phyloP scores from a whole-genome alignment of 2,888 invertebrate genomes.

The Dasypogon diadema region DNA sequence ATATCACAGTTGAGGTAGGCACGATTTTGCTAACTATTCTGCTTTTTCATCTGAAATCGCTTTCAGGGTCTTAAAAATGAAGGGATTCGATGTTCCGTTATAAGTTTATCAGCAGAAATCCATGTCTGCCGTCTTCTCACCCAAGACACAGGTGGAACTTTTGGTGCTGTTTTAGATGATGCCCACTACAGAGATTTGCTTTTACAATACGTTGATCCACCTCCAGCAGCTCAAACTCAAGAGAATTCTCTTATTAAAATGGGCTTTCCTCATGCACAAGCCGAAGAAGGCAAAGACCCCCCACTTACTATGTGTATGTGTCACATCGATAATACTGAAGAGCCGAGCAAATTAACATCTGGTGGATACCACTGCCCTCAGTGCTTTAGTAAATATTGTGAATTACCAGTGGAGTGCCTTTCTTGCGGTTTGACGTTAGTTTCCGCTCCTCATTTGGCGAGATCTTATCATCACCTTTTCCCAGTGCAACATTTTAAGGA shows the following conservation, averaged over 20 bases:
- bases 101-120: slow-evolving; percentile 96
- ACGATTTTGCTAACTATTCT: not conserved
- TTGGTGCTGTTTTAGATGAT: slow-evolving; percentile 88
- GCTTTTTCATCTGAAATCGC: slow-evolving; percentile 47
- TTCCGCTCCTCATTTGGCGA: slow-evolving; percentile 96
- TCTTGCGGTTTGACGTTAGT: slow-evolving; percentile 96
- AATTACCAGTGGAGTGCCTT: slow-evolving; percentile 96
- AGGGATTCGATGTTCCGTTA: slow-evolving; percentile 92
- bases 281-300: slow-evolving; percentile 73
- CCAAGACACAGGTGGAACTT: slow-evolving; percentile 87
- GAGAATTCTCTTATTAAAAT: slow-evolving; percentile 91
- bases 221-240: slow-evolving; percentile 78
- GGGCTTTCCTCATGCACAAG: slow-evolving; percentile 90
- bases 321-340: slow-evolving; percentile 83
- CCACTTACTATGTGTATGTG: slow-evolving; percentile 94
- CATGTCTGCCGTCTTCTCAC: slow-evolving; percentile 89
- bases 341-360: slow-evolving; percentile 76
- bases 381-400: slow-evolving; percentile 97
- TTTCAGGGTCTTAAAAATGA: slow-evolving; percentile 78
- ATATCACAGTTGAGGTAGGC: slow-evolving; percentile 80
- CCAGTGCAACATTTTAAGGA: slow-evolving; percentile 90
- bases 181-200: slow-evolving; percentile 78
- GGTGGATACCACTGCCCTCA: slow-evolving; percentile 93
- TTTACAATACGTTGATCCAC: slow-evolving; percentile 76
- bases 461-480: slow-evolving; percentile 97